Conservation (phyloP, 92 coral and sea anemone species). For the Diadumene lineata region DNA sequence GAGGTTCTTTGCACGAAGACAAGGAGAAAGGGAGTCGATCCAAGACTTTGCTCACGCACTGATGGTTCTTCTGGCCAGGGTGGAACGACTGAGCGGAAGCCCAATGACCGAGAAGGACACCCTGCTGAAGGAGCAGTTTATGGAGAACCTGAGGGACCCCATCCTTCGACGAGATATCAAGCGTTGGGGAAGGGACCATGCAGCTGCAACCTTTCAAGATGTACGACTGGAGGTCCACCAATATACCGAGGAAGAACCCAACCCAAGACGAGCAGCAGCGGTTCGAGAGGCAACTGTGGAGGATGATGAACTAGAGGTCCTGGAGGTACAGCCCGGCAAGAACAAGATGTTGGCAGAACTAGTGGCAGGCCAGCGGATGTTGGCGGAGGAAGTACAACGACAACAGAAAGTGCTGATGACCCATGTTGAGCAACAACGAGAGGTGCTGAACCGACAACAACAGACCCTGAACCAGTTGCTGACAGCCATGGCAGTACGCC, state of each 20-base stretch:
- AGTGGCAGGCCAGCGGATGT: conserved; percentile 25
- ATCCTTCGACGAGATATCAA: conserved; percentile 37
- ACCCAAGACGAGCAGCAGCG: no score
- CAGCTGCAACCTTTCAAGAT: conserved; percentile 40
- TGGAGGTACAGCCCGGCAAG: not conserved
- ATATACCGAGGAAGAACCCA: conserved; percentile 2
- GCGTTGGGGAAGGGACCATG: conserved; percentile 46
- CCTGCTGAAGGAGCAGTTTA: conserved; percentile 45
- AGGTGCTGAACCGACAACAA: conserved; percentile 17
- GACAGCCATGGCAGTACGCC: not conserved
- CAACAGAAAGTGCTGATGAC: conserved; percentile 15
- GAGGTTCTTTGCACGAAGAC: conserved; percentile 52
- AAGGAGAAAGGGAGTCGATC: conserved; percentile 37
- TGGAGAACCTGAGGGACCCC: conserved; percentile 37
- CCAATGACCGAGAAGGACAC: conserved; percentile 33
- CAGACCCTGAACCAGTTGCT: not conserved
- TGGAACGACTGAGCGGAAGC: conserved; percentile 17
- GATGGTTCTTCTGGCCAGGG: conserved; percentile 45
- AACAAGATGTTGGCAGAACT: not conserved
- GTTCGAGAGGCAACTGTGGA: not conserved
- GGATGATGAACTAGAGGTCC: not conserved
- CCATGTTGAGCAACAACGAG: not conserved
- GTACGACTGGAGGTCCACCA: conserved; percentile 15
- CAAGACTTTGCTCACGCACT: conserved; percentile 59
- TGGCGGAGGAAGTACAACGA: conserved; percentile 23